Conservation (phyloP, 2,113 vertebrate genomes). For the Meriones unguiculatus region DNA sequence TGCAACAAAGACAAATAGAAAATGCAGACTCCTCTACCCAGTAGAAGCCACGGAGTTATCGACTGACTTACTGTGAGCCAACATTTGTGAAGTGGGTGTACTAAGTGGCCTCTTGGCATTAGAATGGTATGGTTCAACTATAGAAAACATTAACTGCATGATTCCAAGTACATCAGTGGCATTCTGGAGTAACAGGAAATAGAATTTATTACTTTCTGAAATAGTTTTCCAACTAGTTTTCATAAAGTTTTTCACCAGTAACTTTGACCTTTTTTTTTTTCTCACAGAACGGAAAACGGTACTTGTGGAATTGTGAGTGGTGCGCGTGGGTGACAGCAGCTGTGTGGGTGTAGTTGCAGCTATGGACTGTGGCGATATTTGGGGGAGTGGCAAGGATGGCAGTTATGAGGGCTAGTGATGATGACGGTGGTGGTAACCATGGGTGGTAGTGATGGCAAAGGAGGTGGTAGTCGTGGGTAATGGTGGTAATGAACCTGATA, state of each 20-base stretch:
- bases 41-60: neutral
- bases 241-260: neutral
- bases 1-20: neutral
- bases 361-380: neutral
- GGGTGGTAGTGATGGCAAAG: neutral
- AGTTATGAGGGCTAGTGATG: neutral
- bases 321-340: neutral
- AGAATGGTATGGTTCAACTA: neutral
- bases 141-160: neutral
- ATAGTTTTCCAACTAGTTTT: constrained; percentile 36
- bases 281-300: fast-evolving
- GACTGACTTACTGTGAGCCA: neutral
- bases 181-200: constrained; percentile 60
- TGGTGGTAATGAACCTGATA: neutral
- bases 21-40: neutral
- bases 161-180: constrained; percentile 63
- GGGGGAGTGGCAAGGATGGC: neutral
- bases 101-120: neutral
- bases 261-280: neutral
- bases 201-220: constrained; percentile 56
- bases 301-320: neutral
- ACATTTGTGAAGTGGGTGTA: neutral
- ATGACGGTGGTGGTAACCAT: neutral
- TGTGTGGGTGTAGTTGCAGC: neutral
- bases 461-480: no score